Evolutionary conservation across 1,140 invertebrate species (phyloP).

Genomic region (Oreohelix idahoensis): DNA sequence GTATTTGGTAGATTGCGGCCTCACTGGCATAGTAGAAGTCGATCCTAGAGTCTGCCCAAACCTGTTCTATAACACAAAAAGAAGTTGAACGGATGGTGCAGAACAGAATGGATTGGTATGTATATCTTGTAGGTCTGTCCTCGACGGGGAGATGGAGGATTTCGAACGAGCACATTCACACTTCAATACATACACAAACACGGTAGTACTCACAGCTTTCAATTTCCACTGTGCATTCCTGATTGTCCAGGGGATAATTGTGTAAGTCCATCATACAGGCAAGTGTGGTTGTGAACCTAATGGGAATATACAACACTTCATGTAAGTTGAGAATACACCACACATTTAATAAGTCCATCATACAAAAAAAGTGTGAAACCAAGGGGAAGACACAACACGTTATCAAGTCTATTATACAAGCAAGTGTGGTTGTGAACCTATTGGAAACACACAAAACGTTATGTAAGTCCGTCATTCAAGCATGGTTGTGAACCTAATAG

Average conservation of each 20-base stretch:
- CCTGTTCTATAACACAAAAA: too few species aligned
- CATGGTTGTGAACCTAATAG: slow-evolving; percentile 89
- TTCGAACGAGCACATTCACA: not conserved
- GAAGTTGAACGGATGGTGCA: too few species aligned
- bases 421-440: slow-evolving; percentile 94
- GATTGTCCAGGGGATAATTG: slow-evolving; percentile 97
- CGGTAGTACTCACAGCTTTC: slow-evolving; percentile 94
- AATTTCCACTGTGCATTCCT: slow-evolving; percentile 99
- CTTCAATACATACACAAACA: not conserved
- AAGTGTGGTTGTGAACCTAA: slow-evolving; percentile 92
- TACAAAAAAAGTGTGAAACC: too few species aligned
- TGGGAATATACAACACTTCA: slow-evolving; percentile 22
- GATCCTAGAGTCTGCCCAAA: too few species aligned
- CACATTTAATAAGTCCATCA: too few species aligned
- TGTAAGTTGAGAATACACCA: too few species aligned
- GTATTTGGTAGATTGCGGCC: too few species aligned
- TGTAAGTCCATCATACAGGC: slow-evolving; percentile 99
- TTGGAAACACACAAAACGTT: slow-evolving; percentile 24
- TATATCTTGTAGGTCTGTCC: too few species aligned
- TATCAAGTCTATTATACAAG: slow-evolving; percentile 99
- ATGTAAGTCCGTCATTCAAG: slow-evolving; percentile 98
- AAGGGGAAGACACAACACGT: too few species aligned
- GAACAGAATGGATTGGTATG: too few species aligned
- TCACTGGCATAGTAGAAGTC: too few species aligned
- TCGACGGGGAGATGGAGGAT: too few species aligned